These are phyloP conservation scores for Zaprionus nigranus DNA, from an alignment of 1,140 invertebrate species.

Conservation along the genomic window DNA sequence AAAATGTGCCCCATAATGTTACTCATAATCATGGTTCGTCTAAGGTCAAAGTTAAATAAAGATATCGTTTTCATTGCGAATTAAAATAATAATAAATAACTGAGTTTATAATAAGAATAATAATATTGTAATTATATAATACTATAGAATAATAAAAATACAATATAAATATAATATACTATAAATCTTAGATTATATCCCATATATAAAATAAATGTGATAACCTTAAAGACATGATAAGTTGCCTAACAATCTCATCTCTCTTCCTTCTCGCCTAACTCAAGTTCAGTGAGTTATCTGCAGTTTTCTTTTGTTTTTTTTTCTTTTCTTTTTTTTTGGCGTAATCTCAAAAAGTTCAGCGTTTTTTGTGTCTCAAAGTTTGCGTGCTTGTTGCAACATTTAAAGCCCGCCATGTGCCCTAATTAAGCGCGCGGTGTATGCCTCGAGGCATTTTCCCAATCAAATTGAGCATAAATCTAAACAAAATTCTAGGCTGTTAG, in stretches of 20 bases:
- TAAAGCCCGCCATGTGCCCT: conserved; percentile 21
- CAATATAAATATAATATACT: no score
- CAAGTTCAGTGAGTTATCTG: neutral
- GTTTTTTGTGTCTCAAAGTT: conserved; percentile 26
- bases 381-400: conserved; percentile 13
- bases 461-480: conserved; percentile 79
- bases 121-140: no score
- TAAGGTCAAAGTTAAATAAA: no score
- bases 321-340: conserved; percentile 2
- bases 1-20: no score
- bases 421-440: conserved; percentile 48
- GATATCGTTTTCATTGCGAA: no score
- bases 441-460: conserved; percentile 63
- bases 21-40: no score
- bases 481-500: conserved; percentile 49
- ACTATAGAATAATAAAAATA: no score
- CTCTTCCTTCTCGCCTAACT: neutral
- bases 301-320: neutral
- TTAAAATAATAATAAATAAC: no score
- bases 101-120: no score
- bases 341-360: conserved; percentile 30
- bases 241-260: neutral
- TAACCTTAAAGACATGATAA: neutral
- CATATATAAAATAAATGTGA: neutral
- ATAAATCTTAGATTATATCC: neutral